Conservation (phyloP, 2,888 invertebrate genomes). For the Argyresthia albistria region DNA sequence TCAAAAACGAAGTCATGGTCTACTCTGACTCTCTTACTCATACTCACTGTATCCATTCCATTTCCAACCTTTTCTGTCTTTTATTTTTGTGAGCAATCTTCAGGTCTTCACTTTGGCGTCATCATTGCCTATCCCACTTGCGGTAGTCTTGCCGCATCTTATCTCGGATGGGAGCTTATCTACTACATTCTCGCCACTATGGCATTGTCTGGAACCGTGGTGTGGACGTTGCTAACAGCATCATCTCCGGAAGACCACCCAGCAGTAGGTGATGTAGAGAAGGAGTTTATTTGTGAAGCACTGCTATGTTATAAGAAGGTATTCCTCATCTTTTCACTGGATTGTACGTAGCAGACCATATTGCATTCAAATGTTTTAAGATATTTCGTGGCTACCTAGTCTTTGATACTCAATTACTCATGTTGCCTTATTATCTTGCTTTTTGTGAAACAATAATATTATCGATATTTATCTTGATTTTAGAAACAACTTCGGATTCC, state of each 20-base stretch:
- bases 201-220: conserved; percentile 33
- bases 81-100: background rate
- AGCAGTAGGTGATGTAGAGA: conserved; percentile 47
- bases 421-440: too few species aligned
- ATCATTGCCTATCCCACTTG: conserved; percentile 37
- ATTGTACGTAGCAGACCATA: too few species aligned
- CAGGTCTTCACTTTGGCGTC: conserved; percentile 21
- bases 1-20: too few species aligned
- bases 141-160: conserved; percentile 27
- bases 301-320: conserved; percentile 20
- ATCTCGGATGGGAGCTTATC: conserved; percentile 51
- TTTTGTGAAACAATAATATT: too few species aligned
- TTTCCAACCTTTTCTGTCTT: too few species aligned
- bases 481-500: conserved; percentile 37
- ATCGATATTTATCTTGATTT: conserved; percentile 4
- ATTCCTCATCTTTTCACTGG: background rate
- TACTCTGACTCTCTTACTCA: too few species aligned
- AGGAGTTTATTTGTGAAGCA: conserved; percentile 43
- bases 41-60: too few species aligned
- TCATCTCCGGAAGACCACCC: conserved; percentile 38
- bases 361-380: too few species aligned
- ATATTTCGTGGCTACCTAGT: background rate
- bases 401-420: too few species aligned
- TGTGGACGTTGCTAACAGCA: conserved; percentile 42
- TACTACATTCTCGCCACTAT: conserved; percentile 47